phyloP scores from a whole-genome alignment of 1,140 invertebrate species.

The Scaptomyza graminum region DNA sequence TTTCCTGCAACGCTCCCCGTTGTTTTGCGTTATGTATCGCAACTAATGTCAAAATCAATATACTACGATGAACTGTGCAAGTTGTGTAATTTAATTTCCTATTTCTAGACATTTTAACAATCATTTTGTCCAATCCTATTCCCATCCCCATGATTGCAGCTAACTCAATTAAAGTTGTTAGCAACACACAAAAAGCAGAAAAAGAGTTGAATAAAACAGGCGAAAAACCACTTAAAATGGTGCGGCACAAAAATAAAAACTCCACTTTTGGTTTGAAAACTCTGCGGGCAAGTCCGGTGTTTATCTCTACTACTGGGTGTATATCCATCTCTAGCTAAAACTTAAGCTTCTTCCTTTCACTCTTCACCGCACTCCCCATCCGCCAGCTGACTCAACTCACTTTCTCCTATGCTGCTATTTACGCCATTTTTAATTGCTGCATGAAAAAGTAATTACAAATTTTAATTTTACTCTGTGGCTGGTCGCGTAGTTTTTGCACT shows the following conservation, averaged over 20 bases:
- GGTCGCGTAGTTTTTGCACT: constrained; percentile 42
- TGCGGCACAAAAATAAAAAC: constrained; percentile 17
- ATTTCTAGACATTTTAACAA: constrained; percentile 2
- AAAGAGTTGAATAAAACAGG: constrained; percentile 15
- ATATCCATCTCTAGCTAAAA: constrained; percentile 25
- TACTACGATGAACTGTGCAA: constrained; percentile 11
- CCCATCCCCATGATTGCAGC: no score
- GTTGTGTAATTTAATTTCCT: constrained; percentile 47
- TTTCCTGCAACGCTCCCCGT: constrained; percentile 3
- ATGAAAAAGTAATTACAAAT: constrained; percentile 79
- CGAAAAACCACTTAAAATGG: constrained; percentile 45
- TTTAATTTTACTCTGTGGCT: constrained; percentile 51
- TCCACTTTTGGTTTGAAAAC: constrained; percentile 32
- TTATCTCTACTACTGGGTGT: constrained; percentile 19
- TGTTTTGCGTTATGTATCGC: background rate
- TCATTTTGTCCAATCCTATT: background rate
- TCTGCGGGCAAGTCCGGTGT: constrained; percentile 34
- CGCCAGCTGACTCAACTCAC: background rate
- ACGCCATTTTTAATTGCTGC: constrained; percentile 79
- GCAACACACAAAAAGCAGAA: constrained; percentile 5
- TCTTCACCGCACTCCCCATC: background rate
- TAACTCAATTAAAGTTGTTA: constrained; percentile 53
- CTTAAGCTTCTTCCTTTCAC: background rate
- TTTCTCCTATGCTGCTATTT: constrained; percentile 55
- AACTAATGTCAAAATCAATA: constrained; percentile 62